Evolutionary conservation across 1,140 invertebrate species (phyloP), one percentile per base, ranked within the genome.

Genomic region (Ips typographus): DNA sequence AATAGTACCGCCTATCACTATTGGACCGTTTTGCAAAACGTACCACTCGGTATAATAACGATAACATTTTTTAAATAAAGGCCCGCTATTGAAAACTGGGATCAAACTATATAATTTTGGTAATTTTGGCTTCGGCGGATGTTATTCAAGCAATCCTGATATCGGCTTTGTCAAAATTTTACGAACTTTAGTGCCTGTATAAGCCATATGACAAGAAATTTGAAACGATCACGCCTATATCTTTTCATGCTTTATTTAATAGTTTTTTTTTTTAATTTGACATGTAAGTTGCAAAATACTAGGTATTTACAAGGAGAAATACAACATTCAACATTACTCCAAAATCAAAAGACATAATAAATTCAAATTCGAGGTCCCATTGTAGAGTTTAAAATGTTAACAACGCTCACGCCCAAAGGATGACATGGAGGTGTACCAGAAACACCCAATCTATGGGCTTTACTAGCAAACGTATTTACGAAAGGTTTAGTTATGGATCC

Each of bases 321-420:
- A 22, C 22, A 22, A 22, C 22, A 22, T 22, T 22, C 22, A 22
- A 22, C 22, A 22, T 22, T 22, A 22, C 22, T 22, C 22, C 22
- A 22, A 22, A 22, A 22, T 22, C 22, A 22, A 22, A 22, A 22
- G 22, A 22, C 22, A 22, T 22, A 22, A 22, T 22, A 22, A 22
- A 22, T 22, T 22, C 22, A 22, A 22, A 22, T 22, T 22, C 22
- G 22, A 22, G 22, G 22, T 22, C 22, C 22, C 22, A 22, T 22
- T 22, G 22, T 22, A 22, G 22, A 22, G 22, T 22, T 22, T 22
- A 22, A 22, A 22, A 22, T 22, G 22, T 22, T 22, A 22, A 22
- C 22, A 22, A 51, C 42, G 58, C 65, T 72, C 70, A 74, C 73
- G 71, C 73, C 73, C 71, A 56, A 41, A 59, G 58, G 71, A 71